Evolutionary conservation across 2,797 vertebrate genomes (phyloP), one percentile per base, ranked within the genome.

Genomic region (Kryptolebias ocellatus): DNA sequence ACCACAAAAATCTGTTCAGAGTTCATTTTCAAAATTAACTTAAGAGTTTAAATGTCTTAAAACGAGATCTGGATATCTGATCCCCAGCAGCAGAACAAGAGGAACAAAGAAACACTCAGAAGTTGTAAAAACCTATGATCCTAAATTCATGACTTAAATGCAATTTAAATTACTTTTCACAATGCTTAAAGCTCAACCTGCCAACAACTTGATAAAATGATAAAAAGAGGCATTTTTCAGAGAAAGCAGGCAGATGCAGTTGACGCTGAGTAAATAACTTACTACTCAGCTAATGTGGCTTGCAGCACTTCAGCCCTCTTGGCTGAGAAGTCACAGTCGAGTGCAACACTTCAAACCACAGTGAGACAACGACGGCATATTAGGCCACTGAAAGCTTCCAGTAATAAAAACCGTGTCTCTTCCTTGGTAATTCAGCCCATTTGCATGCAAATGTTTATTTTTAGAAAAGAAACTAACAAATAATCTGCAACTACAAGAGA

Each of bases 261-360:
- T 24, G n/a, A 45, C 8, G n/a, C 29, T 24, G 11, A 15, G 14
- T 34, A 18, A n/a, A 15, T 31, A 64, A 45, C 53, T 55, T 24
- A 47, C n/a, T 37, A 5, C 62, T 54, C 10, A 31, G 53, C 42
- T 65, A 29, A 29, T 45, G 50, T 53, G 39, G 51, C 52, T 16
- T 14, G 4, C 3, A 24, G 28, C 53, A 56, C 53, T 65, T 65
- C 5, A 39, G 29, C 31, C 5, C 14, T 39, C 45, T 39, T 49
- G 44, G 18, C 53, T 65, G 54, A 12, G 20, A 37, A 34, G 15
- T 27, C 29, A 8, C 16, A 49, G 53, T 34, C 15, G 7, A 56
- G 45, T 24, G n/a, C 29, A 49, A 28, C 44, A 56, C 53, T 65
- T 39, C 4, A 47, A 49, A 27, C 31, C 45, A 16, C 31, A 4